A percentile compares a stretch with the other conserved stretches of the same genome.
These are phyloP conservation scores for Brachyhypopomus gauderio DNA, from an alignment of 2,113 vertebrate genomes.

Conservation along the genomic window DNA sequence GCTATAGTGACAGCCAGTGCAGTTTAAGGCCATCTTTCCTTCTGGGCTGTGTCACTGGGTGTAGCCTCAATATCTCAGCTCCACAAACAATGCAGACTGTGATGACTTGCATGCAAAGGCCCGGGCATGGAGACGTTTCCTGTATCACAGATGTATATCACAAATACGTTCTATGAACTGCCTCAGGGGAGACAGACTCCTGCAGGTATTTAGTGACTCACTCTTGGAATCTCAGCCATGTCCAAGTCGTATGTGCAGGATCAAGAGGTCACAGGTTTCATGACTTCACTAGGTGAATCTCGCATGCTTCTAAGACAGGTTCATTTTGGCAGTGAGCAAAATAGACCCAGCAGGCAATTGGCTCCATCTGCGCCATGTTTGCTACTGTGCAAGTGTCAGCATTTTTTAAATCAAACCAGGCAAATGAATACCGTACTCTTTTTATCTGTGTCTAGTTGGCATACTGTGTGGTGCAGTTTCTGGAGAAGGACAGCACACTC, in stretches of 20 bases:
- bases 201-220: too few species aligned
- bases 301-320: background rate
- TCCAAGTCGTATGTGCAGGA: too few species aligned
- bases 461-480: conserved; percentile 96
- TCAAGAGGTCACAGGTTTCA: too few species aligned
- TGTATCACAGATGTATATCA: background rate
- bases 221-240: too few species aligned
- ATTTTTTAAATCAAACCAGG: background rate
- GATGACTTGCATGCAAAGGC: background rate
- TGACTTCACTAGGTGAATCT: conserved; percentile 14
- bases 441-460: conserved; percentile 81
- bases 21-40: background rate
- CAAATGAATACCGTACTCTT: background rate
- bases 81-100: background rate
- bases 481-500: conserved; percentile 98
- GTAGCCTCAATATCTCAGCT: background rate
- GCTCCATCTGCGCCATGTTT: conserved; percentile 10
- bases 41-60: background rate
- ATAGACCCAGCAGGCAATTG: background rate
- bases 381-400: background rate
- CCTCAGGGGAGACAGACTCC: background rate
- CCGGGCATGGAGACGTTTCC: background rate
- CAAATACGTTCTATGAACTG: background rate
- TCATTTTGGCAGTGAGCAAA: background rate
- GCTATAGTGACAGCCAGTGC: background rate